Evolutionary conservation across 1,140 invertebrate genomes (phyloP), one percentile per base, ranked within the genome.

Genomic region (Patella vulgata): DNA sequence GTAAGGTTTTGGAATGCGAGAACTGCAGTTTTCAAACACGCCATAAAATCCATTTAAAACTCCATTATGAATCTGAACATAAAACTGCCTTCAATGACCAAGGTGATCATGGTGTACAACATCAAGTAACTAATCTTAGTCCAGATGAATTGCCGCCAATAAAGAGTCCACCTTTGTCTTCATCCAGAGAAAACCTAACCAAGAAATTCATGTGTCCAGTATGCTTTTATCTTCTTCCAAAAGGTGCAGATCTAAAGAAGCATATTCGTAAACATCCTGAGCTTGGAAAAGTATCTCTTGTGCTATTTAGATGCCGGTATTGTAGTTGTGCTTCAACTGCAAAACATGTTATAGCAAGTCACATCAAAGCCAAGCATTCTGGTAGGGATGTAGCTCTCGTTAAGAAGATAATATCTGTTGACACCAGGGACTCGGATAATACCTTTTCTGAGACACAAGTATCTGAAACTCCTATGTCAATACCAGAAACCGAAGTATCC

Each of bases 201-300:
- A 55, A 64, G n/a, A 66, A 66, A 14, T 70, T 70, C 47, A 70
- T 66, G 56, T 70, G 68, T n/a, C 68, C 68, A 3, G 59, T 66
- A 19, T 70, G 68, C 31, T 51, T 63, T 27, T 70, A 70, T 53
- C 63, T 70, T 11, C 59, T 70, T 14, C 68, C 68, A 3, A 61
- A 66, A 33, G 68, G 63, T 6, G 68, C 68, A 11, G 68, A 70
- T 40, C 51, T 70, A 33, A 70, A 70, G 36, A 53, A 56, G 28
- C 68, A 70, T 36, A 60, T 70, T 9, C 66, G 66, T 30, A 53
- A 61, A 21, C 68, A 70, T 43, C 62, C 63, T 31, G 60, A 70
- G 30, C 55, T 70, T 28, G 68, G 68, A 27, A 60, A 70, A 52
- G 66, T 70, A 28, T 63, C 68, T 1, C 30, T 70, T 40, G 48